phyloP scores from a whole-genome alignment of 92 coral and sea anemone genomes.

The Epizoanthus fatuus region DNA sequence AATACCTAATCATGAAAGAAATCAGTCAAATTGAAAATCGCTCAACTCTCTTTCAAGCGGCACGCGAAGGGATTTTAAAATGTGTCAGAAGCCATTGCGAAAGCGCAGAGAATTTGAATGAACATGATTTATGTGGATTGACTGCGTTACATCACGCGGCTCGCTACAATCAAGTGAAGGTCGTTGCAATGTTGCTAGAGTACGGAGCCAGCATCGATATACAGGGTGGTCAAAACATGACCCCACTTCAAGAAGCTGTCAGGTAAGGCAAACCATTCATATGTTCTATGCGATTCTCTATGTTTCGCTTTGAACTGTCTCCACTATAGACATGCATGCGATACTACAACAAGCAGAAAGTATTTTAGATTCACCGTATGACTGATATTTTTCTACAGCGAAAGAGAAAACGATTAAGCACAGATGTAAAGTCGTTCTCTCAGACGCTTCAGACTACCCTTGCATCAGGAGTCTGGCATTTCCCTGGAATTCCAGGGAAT shows the following conservation, averaged over 20 bases:
- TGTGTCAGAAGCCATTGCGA: constrained; percentile 1
- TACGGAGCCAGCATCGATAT: constrained; percentile 13
- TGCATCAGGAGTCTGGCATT: no score
- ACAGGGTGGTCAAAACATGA: not conserved
- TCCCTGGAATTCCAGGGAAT: no score
- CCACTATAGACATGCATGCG: no score
- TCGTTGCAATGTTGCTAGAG: not conserved
- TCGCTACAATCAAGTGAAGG: constrained; percentile 1
- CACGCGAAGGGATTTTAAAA: constrained; percentile 19
- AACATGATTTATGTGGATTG: not conserved
- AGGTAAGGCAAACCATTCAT: not conserved
- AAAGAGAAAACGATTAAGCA: no score
- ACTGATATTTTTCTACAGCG: no score
- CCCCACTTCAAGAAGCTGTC: constrained; percentile 14
- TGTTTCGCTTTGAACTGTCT: no score
- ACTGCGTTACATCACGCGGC: constrained; percentile 32
- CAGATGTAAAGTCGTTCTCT: no score
- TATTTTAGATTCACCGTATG: no score
- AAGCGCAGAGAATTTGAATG: not conserved
- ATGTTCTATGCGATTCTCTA: no score
- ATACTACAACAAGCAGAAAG: no score
- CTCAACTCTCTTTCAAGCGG: not conserved
- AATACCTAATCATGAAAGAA: not conserved
- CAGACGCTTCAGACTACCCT: no score
- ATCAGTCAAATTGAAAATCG: constrained; percentile 5